These are phyloP conservation scores for Protodeltote pygarga DNA, from an alignment of 2,888 invertebrate species.

Conservation along the genomic window DNA sequence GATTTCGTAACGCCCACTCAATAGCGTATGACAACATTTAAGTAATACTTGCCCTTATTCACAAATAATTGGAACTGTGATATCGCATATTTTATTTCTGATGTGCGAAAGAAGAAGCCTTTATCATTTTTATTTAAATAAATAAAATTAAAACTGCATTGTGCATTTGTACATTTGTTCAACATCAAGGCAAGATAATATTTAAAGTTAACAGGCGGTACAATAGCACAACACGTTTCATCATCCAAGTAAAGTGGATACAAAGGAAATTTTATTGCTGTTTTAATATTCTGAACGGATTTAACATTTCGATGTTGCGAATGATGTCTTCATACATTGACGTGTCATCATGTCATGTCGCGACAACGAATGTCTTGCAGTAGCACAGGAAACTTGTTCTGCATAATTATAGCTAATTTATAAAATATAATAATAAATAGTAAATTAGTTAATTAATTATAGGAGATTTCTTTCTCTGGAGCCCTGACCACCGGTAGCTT, in stretches of 20 bases:
- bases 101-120: conserved; percentile 4
- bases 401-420: too few relatives aligned
- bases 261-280: conserved; percentile 8
- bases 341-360: background rate
- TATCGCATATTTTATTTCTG: background rate
- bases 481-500: too few relatives aligned
- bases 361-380: background rate
- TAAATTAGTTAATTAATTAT: too few relatives aligned
- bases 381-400: too few relatives aligned
- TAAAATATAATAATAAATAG: too few relatives aligned
- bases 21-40: conserved; percentile 12
- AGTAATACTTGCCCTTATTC: conserved; percentile 22
- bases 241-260: conserved; percentile 9
- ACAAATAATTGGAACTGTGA: conserved; percentile 2
- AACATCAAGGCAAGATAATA: too few relatives aligned
- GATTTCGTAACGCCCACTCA: conserved; percentile 31
- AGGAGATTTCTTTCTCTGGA: too few relatives aligned
- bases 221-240: background rate
- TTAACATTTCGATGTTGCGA: conserved; percentile 17
- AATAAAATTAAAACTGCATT: background rate
- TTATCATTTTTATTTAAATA: conserved; percentile 5
- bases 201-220: too few relatives aligned
- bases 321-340: background rate
- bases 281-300: conserved; percentile 33
- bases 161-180: too few relatives aligned